Percentiles rank a stretch among this genome's conserved stretches.
Evolutionary conservation across 2,888 invertebrate genomes (phyloP).

Genomic region (Temnothorax ravouxi): DNA sequence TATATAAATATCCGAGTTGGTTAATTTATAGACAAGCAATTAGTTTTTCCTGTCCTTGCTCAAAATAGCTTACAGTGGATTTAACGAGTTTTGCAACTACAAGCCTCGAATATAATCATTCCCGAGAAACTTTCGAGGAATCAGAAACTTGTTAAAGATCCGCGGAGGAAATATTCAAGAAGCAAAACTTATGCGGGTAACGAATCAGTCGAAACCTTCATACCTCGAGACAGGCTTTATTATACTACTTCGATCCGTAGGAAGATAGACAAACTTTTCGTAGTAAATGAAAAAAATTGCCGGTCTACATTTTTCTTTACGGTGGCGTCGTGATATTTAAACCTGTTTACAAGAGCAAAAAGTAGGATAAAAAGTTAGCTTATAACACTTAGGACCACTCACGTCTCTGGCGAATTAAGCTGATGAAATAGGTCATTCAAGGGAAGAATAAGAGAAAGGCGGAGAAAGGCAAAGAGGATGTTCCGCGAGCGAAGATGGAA

Average conservation of each 20-base stretch:
- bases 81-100: constrained; percentile 48
- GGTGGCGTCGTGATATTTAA: constrained; percentile 1
- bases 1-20: neutral
- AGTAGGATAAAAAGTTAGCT: neutral
- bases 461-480: constrained; percentile 39
- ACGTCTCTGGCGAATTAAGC: constrained; percentile 37
- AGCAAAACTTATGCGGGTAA: constrained; percentile 26
- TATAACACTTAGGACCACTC: constrained; percentile 31
- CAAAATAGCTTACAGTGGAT: constrained; percentile 29
- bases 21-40: constrained; percentile 22
- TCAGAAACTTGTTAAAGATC: constrained; percentile 41
- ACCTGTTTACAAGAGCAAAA: neutral
- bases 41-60: constrained; percentile 16
- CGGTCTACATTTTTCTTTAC: neutral
- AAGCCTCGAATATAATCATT: constrained; percentile 44
- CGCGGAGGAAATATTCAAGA: constrained; percentile 19
- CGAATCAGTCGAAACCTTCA: constrained; percentile 18
- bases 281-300: neutral
- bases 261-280: neutral
- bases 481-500: constrained; percentile 49
- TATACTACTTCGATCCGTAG: constrained; percentile 1
- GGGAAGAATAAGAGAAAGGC: constrained; percentile 57
- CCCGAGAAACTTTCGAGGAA: constrained; percentile 37
- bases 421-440: constrained; percentile 47
- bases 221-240: constrained; percentile 19